phyloP scores from a whole-genome alignment of 2,797 vertebrate genomes.

The Furcifer pardalis region DNA sequence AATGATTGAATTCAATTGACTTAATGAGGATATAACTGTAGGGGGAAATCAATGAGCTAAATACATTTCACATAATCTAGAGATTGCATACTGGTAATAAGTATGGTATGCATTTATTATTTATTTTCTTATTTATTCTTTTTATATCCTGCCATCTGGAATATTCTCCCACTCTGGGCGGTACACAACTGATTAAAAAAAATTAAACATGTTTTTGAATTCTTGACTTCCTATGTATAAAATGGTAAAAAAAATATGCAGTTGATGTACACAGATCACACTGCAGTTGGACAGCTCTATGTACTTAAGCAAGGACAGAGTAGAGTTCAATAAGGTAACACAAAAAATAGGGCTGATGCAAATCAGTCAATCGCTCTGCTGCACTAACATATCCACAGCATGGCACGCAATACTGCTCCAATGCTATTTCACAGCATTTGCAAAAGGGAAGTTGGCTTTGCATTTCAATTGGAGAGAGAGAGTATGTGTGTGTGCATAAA shows the following conservation, averaged over 20 bases:
- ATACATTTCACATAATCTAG: neutral
- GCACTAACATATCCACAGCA: constrained; percentile 43
- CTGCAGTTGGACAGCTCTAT: neutral
- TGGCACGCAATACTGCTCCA: constrained; percentile 35
- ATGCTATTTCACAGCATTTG: constrained; percentile 46
- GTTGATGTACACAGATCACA: neutral
- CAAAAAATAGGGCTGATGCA: neutral
- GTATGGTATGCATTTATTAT: too few relatives aligned
- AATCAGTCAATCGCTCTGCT: constrained; percentile 49
- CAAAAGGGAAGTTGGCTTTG: constrained; percentile 56
- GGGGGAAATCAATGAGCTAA: neutral
- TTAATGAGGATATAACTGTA: neutral
- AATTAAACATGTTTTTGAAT: neutral
- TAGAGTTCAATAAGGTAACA: neutral
- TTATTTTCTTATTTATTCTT: too few relatives aligned
- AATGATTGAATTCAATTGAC: neutral
- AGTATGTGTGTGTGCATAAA: constrained; percentile 26
- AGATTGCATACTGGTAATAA: neutral
- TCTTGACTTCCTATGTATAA: neutral
- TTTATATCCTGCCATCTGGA: too few relatives aligned
- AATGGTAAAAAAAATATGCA: neutral
- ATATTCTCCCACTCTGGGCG: too few relatives aligned
- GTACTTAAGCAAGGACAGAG: neutral
- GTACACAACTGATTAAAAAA: too few relatives aligned
- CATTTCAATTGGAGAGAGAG: constrained; percentile 59